phyloP scores from a whole-genome alignment of 2,888 invertebrate genomes.

The Dioctria rufipes region DNA sequence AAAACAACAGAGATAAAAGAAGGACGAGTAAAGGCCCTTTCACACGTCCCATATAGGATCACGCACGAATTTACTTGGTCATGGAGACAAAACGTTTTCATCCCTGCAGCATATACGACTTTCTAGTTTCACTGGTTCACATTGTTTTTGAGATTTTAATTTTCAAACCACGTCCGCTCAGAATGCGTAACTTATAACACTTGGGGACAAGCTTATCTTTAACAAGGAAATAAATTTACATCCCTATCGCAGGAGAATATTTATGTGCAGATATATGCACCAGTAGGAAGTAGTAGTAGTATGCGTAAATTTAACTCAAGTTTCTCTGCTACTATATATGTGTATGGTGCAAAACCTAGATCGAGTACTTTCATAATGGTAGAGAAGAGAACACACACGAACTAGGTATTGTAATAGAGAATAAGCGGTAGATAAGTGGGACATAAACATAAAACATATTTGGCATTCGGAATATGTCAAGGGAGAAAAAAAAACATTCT shows the following conservation, averaged over 20 bases:
- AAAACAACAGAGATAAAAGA: no score
- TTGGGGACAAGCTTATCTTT: neutral
- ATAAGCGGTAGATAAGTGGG: no score
- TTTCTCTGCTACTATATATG: no score
- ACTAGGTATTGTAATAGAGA: no score
- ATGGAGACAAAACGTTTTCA: constrained; percentile 26
- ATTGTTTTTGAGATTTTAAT: neutral
- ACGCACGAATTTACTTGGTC: constrained; percentile 20
- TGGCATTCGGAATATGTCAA: no score
- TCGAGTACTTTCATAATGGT: no score
- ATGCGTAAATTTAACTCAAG: no score
- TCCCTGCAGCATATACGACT: neutral
- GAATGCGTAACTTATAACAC: constrained; percentile 22
- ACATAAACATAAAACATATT: no score
- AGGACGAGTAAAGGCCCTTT: neutral
- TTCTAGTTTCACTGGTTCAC: neutral
- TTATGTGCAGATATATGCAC: neutral
- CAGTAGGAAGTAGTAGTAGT: no score
- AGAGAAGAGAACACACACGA: no score
- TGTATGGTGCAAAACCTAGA: no score
- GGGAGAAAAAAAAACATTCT: no score
- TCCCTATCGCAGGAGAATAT: constrained; percentile 15
- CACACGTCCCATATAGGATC: constrained; percentile 18
- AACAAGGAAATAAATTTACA: constrained; percentile 24
- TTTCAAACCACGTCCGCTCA: constrained; percentile 13